Percentiles rank a stretch among this genome's conserved stretches.
phyloP scores from a whole-genome alignment of 2,797 vertebrate genomes.

The Lophotriccus pileatus region DNA sequence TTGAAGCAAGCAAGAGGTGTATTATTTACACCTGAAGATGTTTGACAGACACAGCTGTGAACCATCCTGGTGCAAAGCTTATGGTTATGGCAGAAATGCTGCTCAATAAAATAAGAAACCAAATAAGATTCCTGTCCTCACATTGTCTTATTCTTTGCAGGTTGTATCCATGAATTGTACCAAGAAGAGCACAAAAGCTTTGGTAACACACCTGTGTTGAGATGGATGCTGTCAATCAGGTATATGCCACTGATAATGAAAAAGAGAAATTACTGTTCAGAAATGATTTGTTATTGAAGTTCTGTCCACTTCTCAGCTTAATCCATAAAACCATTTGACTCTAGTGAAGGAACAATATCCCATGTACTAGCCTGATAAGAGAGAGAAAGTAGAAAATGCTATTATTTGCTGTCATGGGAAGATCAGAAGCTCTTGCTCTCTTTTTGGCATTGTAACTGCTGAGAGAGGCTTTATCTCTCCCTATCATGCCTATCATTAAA shows the following conservation, averaged over 20 bases:
- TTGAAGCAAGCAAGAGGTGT: not conserved
- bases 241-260: slow-evolving; percentile 42
- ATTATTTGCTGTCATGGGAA: slow-evolving; percentile 23
- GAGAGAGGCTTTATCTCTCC: not conserved
- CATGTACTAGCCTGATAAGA: slow-evolving; percentile 43
- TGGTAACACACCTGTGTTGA: not conserved
- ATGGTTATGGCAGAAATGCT: not conserved
- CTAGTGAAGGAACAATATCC: slow-evolving; percentile 36
- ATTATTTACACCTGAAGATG: not conserved
- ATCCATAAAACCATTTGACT: slow-evolving; percentile 61
- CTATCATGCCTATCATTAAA: not conserved
- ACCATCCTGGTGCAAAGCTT: not conserved
- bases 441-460: not conserved
- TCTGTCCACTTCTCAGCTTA: slow-evolving; percentile 61
- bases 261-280: slow-evolving; percentile 56
- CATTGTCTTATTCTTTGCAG: slow-evolving; percentile 9
- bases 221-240: slow-evolving; percentile 58
- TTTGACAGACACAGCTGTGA: not conserved
- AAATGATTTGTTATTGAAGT: slow-evolving; percentile 69
- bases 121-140: slow-evolving; percentile 28
- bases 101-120: slow-evolving; percentile 28
- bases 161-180: not conserved
- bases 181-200: not conserved
- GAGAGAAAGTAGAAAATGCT: slow-evolving; percentile 28
- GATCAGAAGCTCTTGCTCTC: not conserved